phyloP scores from a whole-genome alignment of 2,113 vertebrate genomes.

The Heliornis fulica region DNA sequence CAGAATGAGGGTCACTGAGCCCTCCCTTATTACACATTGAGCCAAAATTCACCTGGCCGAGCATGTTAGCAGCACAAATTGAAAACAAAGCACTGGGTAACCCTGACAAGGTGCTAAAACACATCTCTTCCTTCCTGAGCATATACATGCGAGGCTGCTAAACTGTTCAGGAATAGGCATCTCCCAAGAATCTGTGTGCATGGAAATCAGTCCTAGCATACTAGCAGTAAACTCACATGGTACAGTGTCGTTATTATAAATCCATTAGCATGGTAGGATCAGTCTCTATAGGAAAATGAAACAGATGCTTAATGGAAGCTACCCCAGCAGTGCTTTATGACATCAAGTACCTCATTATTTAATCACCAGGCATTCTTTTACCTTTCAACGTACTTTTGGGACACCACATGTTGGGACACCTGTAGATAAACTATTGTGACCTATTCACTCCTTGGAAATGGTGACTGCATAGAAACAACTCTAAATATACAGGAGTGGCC shows the following conservation, averaged over 20 bases:
- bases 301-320: background rate
- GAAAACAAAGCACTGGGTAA: background rate
- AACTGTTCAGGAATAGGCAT: background rate
- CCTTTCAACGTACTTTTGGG: background rate
- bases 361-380: background rate
- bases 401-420: background rate
- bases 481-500: background rate
- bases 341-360: background rate
- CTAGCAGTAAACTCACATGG: background rate
- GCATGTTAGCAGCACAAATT: too few relatives aligned
- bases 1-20: fast-evolving
- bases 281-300: background rate
- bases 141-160: background rate
- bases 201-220: background rate
- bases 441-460: background rate
- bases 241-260: background rate
- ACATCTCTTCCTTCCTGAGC: background rate
- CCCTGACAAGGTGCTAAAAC: background rate
- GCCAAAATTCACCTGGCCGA: background rate
- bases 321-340: background rate
- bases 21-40: background rate
- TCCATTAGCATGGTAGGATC: background rate
- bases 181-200: background rate
- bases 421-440: background rate
- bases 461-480: background rate